Percentiles rank a stretch among this genome's conserved stretches.
phyloP scores from a whole-genome alignment of 1,140 invertebrate genomes.

The Plodia interpunctella region DNA sequence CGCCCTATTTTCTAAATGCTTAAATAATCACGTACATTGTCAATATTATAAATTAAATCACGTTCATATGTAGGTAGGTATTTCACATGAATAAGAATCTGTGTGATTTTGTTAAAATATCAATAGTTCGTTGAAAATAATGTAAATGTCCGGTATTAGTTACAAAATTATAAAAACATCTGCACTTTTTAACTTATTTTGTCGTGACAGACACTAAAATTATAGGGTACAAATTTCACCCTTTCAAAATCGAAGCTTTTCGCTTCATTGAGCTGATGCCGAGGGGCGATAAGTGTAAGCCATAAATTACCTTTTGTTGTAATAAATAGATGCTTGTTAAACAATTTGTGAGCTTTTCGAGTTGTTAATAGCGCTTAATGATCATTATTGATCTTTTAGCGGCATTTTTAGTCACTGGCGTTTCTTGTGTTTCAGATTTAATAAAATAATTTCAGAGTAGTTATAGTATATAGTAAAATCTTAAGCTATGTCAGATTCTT shows the following conservation, averaged over 20 bases:
- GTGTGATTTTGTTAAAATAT: neutral
- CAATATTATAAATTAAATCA: neutral
- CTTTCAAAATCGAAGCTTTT: conserved; percentile 1
- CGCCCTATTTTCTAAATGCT: neutral
- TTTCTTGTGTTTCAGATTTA: neutral
- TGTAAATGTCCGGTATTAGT: no score
- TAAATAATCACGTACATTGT: neutral
- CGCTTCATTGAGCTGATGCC: neutral
- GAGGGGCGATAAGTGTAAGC: neutral
- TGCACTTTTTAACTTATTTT: neutral
- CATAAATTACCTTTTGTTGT: conserved; percentile 2
- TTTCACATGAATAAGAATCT: neutral
- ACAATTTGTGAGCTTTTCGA: neutral
- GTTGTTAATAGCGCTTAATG: conserved; percentile 1
- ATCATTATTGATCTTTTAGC: neutral
- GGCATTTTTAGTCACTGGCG: neutral
- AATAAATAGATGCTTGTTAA: neutral
- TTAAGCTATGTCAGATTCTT: no score
- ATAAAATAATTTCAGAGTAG: no score
- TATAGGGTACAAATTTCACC: neutral
- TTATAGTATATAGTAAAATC: no score
- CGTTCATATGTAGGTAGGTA: neutral
- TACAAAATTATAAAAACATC: neutral
- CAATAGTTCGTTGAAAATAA: no score
- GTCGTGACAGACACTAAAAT: neutral